Evolutionary conservation across 2,888 invertebrate species (phyloP).

Genomic region (Campaea margaritaria): DNA sequence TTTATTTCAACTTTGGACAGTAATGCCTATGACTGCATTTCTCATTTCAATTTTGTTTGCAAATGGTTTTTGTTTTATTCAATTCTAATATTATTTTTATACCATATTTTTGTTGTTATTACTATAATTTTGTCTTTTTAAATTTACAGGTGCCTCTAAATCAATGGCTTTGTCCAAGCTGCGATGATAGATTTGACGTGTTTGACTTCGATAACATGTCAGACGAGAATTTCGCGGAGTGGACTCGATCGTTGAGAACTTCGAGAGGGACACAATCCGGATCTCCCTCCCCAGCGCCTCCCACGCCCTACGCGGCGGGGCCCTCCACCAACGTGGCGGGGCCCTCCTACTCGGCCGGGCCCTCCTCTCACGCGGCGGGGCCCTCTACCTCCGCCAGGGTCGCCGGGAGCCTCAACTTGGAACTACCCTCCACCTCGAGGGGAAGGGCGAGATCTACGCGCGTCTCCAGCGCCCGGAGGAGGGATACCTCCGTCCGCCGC

Average conservation of each 20-base stretch:
- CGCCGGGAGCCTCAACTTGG: too few species aligned
- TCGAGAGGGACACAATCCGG: not conserved
- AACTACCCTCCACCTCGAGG: too few species aligned
- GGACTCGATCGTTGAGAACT: not conserved
- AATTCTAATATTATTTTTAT: too few species aligned
- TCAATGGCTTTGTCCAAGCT: constrained; percentile 95
- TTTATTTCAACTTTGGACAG: too few species aligned
- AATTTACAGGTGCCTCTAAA: constrained; percentile 89
- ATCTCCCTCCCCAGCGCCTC: constrained; percentile 3
- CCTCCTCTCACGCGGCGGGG: not conserved
- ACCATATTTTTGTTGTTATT: too few species aligned
- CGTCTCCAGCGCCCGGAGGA: not conserved
- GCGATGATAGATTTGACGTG: constrained; percentile 65
- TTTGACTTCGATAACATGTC: constrained; percentile 10
- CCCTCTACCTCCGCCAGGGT: too few species aligned
- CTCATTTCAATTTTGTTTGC: too few species aligned
- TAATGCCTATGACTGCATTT: too few species aligned
- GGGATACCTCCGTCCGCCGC: not conserved
- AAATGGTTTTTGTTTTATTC: too few species aligned
- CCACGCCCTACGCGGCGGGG: too few species aligned
- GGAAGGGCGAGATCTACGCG: too few species aligned
- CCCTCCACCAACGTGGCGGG: not conserved
- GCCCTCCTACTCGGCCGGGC: not conserved
- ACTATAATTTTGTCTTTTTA: not conserved
- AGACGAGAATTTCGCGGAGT: constrained; percentile 5